Evolutionary conservation across 2,797 vertebrate genomes (phyloP).

Genomic region (Anas capensis): DNA sequence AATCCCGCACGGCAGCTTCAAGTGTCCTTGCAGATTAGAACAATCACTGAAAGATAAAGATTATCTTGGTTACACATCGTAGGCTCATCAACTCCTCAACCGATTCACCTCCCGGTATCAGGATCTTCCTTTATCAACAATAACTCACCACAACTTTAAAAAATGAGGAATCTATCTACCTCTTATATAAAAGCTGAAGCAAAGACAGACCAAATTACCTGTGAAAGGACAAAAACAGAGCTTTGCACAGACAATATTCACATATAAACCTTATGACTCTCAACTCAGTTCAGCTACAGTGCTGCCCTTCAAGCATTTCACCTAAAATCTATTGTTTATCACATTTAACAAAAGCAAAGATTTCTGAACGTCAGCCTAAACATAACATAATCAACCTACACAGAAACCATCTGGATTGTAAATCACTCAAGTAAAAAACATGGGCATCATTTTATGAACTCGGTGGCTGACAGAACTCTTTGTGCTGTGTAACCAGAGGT

Average conservation of each 20-base stretch:
- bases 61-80: slow-evolving; percentile 22
- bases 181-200: neutral
- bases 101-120: neutral
- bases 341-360: neutral
- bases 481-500: neutral
- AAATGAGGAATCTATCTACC: neutral
- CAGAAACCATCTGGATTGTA: neutral
- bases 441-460: neutral
- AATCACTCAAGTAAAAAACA: accelerated
- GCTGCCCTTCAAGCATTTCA: neutral
- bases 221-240: neutral
- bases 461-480: accelerated
- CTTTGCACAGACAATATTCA: neutral
- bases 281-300: neutral
- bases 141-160: neutral
- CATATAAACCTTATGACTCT: neutral
- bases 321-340: neutral
- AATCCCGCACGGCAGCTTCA: slow-evolving; percentile 32
- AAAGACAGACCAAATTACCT: neutral
- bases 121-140: neutral
- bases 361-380: neutral
- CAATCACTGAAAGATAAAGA: slow-evolving; percentile 38
- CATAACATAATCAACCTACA: accelerated
- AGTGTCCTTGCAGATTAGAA: slow-evolving; percentile 47
- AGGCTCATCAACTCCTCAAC: slow-evolving; percentile 17